Evolutionary conservation across 1,140 invertebrate species (phyloP).

Genomic region (Saxidomus purpurata): DNA sequence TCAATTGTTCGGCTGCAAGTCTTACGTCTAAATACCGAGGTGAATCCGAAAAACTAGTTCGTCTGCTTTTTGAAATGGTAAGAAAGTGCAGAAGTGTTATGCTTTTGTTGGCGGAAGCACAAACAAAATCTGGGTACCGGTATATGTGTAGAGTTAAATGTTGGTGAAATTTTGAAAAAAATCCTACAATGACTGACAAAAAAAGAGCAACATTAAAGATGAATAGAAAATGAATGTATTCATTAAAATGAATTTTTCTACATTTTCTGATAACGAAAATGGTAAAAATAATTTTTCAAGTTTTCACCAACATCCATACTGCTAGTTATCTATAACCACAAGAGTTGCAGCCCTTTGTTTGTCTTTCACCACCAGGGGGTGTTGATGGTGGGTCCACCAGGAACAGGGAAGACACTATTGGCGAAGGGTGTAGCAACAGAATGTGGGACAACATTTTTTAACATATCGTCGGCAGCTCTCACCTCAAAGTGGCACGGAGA

Average conservation of each 20-base stretch:
- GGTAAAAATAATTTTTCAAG: slow-evolving; percentile 44
- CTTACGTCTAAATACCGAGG: slow-evolving; percentile 99
- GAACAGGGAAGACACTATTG: slow-evolving; percentile 99
- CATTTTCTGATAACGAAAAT: no score
- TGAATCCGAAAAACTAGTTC: slow-evolving; percentile 99
- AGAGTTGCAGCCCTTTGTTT: slow-evolving; percentile 67
- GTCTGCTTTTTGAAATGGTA: slow-evolving; percentile 99
- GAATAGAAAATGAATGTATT: no score
- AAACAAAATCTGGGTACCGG: background rate
- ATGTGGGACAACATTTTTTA: slow-evolving; percentile 99
- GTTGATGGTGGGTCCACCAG: slow-evolving; percentile 98
- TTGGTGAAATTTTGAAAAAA: slow-evolving; percentile 7
- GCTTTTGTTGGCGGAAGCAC: background rate
- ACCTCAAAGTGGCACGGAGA: slow-evolving; percentile 99
- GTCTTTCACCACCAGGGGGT: slow-evolving; percentile 90
- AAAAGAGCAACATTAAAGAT: background rate
- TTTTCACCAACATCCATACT: slow-evolving; percentile 23
- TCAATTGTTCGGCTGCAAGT: slow-evolving; percentile 99
- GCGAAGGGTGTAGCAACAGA: slow-evolving; percentile 99
- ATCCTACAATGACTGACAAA: background rate
- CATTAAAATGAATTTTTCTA: no score
- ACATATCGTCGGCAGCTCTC: slow-evolving; percentile 98
- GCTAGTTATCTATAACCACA: background rate
- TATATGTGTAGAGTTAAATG: background rate
- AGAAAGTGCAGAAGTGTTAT: slow-evolving; percentile 35